Evolutionary conservation across 2,113 vertebrate genomes (phyloP), one percentile per base, ranked within the genome.

Genomic region (Theristicus caerulescens): DNA sequence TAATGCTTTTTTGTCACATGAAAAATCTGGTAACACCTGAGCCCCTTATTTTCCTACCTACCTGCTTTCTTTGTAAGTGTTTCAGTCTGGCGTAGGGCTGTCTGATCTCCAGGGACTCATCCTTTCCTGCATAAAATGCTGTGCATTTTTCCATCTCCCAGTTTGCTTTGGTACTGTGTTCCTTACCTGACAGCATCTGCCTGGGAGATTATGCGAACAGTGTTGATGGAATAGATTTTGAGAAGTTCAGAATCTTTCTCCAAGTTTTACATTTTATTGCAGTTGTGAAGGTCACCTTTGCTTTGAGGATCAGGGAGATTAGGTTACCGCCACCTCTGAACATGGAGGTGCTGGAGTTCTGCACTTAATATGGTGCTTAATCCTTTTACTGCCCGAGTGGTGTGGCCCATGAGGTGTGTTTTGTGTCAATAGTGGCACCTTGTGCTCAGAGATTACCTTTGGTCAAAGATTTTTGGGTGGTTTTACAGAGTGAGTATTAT

Each of bases 211-310:
- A 42, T 22, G 29, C 0, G 1, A 79, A 16, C 52, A 5, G 54
- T 12, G 51, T 46, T 86, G 74, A 42, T 88, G 70, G 79, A 85
- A 51, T 29, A 77, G 64, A 77, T 88, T 77, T 90, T 14, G 46
- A 83, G 88, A 73, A 73, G 42, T 64, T 88, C 32, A 78, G 38
- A n/a, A 40, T 58, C 40, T 62, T 77, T 70, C 71, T 86, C 38
- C 19, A 47, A 59, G 47, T 86, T 90, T 44, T 46, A 16, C 25
- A 11, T 83, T 94, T 82, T 52, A 22, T 64, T 90, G 76, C 32
- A 38, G n/a, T 36, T 42, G 29, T 62, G 90, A 92, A 90, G 82
- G 92, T 94, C 76, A 86, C 71, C 85, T 95, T 88, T 92, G 90
- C 64, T 90, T 78, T 71, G 76, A 67, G 67, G 90, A 90, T 88